Conservation (phyloP, 2,888 invertebrate species). For the Cerastis rubricosa region DNA sequence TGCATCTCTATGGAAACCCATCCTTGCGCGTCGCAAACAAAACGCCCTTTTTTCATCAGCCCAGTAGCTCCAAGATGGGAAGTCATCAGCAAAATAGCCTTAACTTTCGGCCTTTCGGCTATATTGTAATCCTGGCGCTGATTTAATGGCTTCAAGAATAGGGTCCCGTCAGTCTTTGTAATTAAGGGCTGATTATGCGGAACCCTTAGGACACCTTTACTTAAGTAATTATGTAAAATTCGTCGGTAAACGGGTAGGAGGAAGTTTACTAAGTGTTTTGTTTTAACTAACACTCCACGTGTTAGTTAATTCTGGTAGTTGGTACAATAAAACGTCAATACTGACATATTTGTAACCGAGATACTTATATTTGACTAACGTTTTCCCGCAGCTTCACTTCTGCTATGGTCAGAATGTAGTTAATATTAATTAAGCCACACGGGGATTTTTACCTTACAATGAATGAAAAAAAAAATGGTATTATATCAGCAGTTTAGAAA, state of each 20-base stretch:
- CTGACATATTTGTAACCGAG: not conserved
- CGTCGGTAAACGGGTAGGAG: slow-evolving; percentile 26
- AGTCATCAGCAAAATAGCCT: slow-evolving; percentile 54
- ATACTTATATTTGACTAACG: too few species aligned
- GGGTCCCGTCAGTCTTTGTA: slow-evolving; percentile 53
- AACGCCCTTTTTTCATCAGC: slow-evolving; percentile 59
- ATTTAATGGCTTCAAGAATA: slow-evolving; percentile 64
- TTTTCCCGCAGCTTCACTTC: too few species aligned
- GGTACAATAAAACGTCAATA: not conserved
- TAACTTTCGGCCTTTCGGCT: slow-evolving; percentile 38
- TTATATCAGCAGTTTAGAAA: too few species aligned
- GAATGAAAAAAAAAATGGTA: too few species aligned
- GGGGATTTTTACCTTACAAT: too few species aligned
- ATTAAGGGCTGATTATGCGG: slow-evolving; percentile 65
- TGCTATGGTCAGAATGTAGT: too few species aligned
- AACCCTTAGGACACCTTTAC: slow-evolving; percentile 59
- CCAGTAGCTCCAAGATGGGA: slow-evolving; percentile 46
- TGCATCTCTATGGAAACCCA: slow-evolving; percentile 31
- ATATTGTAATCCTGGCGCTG: slow-evolving; percentile 61
- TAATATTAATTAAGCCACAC: too few species aligned
- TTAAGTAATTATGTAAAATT: slow-evolving; percentile 66
- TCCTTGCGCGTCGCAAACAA: slow-evolving; percentile 41
- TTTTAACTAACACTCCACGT: not conserved
- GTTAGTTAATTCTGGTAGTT: not conserved
- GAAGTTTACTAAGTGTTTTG: slow-evolving; percentile 16